Percentiles rank a stretch among this genome's conserved stretches.
phyloP scores from a whole-genome alignment of 2,888 invertebrate species.

The Nomada fabriciana region DNA sequence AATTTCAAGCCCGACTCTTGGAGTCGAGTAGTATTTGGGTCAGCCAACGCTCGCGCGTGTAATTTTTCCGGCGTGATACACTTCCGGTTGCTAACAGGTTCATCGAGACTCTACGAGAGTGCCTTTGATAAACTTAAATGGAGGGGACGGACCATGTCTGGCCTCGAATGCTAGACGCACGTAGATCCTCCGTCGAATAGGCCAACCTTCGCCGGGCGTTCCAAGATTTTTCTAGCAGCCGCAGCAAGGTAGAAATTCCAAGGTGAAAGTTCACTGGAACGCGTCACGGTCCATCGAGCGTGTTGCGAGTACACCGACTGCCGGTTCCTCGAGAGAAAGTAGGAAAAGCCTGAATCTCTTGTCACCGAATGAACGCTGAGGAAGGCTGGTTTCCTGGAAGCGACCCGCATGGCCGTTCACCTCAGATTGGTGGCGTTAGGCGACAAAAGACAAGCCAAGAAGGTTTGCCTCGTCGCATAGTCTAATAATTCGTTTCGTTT shows the following conservation, averaged over 20 bases:
- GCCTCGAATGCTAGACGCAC: neutral
- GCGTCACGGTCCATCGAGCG: constrained; percentile 50
- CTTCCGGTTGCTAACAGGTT: constrained; percentile 10
- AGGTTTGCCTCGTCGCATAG: neutral
- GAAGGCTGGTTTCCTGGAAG: constrained; percentile 58
- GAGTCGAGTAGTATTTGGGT: constrained; percentile 5
- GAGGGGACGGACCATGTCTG: neutral
- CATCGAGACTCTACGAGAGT: neutral
- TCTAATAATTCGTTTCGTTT: neutral
- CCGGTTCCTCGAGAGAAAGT: constrained; percentile 66
- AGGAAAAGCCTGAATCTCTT: constrained; percentile 66
- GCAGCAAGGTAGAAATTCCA: constrained; percentile 59
- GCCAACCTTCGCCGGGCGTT: neutral
- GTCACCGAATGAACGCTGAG: constrained; percentile 51
- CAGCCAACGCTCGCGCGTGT: neutral
- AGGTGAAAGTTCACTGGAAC: constrained; percentile 74
- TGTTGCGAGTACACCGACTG: constrained; percentile 25
- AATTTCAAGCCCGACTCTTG: no score
- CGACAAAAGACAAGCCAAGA: neutral
- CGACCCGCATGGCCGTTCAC: constrained; percentile 42
- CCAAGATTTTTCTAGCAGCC: neutral
- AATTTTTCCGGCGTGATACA: constrained; percentile 19
- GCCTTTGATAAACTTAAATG: constrained; percentile 2
- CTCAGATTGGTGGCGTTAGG: constrained; percentile 30
- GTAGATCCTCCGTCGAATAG: neutral